phyloP scores from a whole-genome alignment of 1,140 invertebrate genomes.

The Camponotus floridanus region DNA sequence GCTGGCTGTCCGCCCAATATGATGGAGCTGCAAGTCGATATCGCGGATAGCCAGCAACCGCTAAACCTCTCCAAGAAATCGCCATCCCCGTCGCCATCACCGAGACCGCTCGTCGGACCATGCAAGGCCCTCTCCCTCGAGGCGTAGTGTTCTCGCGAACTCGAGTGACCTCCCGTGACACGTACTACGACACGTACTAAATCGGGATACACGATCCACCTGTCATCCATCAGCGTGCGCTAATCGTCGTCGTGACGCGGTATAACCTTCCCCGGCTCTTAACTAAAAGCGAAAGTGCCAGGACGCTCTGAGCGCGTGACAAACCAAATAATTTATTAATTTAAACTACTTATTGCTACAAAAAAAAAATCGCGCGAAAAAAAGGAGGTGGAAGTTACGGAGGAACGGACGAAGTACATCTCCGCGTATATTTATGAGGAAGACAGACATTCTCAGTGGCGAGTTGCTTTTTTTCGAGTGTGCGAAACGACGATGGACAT shows the following conservation, averaged over 20 bases:
- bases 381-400: constrained; percentile 47
- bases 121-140: constrained; percentile 88
- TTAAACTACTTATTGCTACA: constrained; percentile 81
- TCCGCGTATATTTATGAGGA: constrained; percentile 60
- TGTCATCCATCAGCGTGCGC: constrained; percentile 32
- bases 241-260: constrained; percentile 48
- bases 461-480: constrained; percentile 76
- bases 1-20: constrained; percentile 85
- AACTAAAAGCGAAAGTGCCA: constrained; percentile 81
- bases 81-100: constrained; percentile 92
- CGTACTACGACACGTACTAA: constrained; percentile 7
- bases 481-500: constrained; percentile 82
- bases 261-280: constrained; percentile 42
- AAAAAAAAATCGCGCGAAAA: constrained; percentile 59
- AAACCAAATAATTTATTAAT: constrained; percentile 90
- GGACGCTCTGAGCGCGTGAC: constrained; percentile 87
- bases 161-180: constrained; percentile 53
- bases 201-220: constrained; percentile 8
- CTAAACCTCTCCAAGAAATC: constrained; percentile 96
- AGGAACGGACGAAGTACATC: constrained; percentile 26
- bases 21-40: constrained; percentile 93
- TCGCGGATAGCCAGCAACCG: constrained; percentile 93
- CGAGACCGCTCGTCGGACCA: constrained; percentile 86
- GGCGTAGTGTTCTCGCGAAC: constrained; percentile 84
- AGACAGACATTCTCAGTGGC: constrained; percentile 38